Percentiles rank a stretch among this genome's conserved stretches.
Evolutionary conservation across 1,140 invertebrate genomes (phyloP).

Genomic region (Ridgeia piscesae): DNA sequence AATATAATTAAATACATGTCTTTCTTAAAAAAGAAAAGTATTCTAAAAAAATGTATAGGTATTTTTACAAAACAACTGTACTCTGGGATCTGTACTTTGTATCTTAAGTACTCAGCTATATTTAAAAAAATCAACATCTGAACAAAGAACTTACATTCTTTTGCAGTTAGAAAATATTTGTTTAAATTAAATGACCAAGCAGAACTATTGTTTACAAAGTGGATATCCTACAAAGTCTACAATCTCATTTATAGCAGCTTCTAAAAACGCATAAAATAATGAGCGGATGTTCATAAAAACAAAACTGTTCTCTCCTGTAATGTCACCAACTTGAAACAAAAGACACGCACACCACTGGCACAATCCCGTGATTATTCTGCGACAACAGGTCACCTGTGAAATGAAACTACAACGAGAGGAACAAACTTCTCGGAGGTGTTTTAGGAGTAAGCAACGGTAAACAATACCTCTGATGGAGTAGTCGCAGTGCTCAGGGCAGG

Average conservation of each 20-base stretch:
- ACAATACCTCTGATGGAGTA: not conserved
- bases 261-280: not conserved
- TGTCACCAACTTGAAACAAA: not conserved
- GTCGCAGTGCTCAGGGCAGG: not conserved
- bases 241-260: too few relatives aligned
- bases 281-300: not conserved
- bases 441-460: not conserved
- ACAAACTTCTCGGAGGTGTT: not conserved
- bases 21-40: too few relatives aligned
- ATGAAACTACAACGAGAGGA: not conserved
- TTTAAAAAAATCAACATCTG: not conserved
- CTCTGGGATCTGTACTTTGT: too few relatives aligned
- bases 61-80: too few relatives aligned
- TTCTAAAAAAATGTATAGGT: too few relatives aligned
- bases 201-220: not conserved
- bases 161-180: not conserved
- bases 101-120: too few relatives aligned
- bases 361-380: not conserved
- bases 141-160: not conserved
- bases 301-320: not conserved
- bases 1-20: too few relatives aligned
- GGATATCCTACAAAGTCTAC: not conserved
- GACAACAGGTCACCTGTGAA: not conserved
- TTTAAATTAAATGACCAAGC: not conserved
- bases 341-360: not conserved